Evolutionary conservation across 2,113 vertebrate species (phyloP).

Genomic region (Polypterus senegalus): DNA sequence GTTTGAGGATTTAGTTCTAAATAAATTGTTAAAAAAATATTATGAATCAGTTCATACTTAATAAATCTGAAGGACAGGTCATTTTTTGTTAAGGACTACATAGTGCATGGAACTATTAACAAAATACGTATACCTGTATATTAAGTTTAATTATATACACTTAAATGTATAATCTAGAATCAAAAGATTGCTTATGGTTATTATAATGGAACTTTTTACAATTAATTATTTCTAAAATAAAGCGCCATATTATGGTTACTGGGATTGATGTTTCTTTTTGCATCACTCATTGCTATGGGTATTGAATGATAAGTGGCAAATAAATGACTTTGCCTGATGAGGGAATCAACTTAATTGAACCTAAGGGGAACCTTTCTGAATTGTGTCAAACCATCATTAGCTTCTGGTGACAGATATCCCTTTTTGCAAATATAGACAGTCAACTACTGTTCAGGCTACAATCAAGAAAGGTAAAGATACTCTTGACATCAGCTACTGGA

Average conservation of each 20-base stretch:
- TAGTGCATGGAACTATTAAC: too few species aligned
- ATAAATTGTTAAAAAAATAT: too few species aligned
- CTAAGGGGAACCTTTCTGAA: neutral
- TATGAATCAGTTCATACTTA: too few species aligned
- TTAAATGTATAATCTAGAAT: too few species aligned
- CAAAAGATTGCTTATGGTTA: neutral
- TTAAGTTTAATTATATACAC: too few species aligned
- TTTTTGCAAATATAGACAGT: neutral
- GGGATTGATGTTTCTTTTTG: too few species aligned
- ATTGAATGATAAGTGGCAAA: neutral
- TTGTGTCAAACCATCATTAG: slow-evolving; percentile 4
- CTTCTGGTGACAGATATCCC: slow-evolving; percentile 1
- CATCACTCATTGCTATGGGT: neutral
- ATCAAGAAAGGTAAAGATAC: slow-evolving; percentile 40
- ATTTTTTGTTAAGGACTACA: too few species aligned
- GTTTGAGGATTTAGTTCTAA: too few species aligned
- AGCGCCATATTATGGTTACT: neutral
- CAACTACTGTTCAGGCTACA: slow-evolving; percentile 35
- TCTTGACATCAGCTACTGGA: slow-evolving; percentile 35
- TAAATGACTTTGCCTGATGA: neutral
- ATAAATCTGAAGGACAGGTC: too few species aligned
- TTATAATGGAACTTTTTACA: neutral
- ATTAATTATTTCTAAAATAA: neutral
- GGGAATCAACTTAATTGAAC: slow-evolving; percentile 1
- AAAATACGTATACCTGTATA: too few species aligned